A percentile compares a stretch with the other conserved stretches of the same genome.
phyloP scores from a whole-genome alignment of 1,140 invertebrate species.

The Orius insidiosus region DNA sequence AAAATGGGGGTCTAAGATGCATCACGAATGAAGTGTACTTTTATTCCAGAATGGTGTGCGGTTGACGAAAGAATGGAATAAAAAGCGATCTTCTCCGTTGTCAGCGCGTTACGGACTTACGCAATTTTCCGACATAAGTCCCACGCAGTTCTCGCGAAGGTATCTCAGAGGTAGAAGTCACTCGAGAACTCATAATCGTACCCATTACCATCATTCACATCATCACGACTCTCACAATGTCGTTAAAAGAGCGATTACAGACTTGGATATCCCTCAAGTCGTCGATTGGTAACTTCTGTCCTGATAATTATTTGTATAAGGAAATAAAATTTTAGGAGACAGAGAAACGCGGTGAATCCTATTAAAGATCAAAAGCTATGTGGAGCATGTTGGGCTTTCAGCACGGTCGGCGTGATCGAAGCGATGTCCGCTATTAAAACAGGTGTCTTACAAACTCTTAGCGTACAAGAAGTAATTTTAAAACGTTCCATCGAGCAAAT shows the following conservation, averaged over 20 bases:
- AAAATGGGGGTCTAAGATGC: no score
- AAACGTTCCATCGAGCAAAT: neutral
- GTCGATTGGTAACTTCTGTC: constrained; percentile 22
- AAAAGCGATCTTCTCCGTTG: neutral
- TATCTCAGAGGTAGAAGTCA: constrained; percentile 25
- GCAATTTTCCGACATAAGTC: constrained; percentile 52
- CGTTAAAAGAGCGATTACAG: constrained; percentile 9
- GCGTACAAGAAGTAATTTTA: constrained; percentile 48
- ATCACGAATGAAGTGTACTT: no score
- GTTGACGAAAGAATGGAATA: neutral
- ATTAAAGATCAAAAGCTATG: constrained; percentile 59
- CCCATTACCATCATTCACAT: constrained; percentile 19
- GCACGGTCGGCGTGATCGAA: constrained; percentile 56
- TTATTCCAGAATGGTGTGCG: no score
- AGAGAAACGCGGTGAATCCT: constrained; percentile 44
- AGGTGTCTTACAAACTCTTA: constrained; percentile 40
- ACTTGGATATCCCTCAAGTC: neutral
- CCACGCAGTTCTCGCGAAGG: constrained; percentile 43
- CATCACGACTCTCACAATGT: constrained; percentile 18
- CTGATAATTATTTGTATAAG: neutral
- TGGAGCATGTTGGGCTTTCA: constrained; percentile 79
- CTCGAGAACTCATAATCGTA: constrained; percentile 17
- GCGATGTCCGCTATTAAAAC: constrained; percentile 54
- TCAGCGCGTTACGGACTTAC: constrained; percentile 52
- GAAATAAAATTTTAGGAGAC: constrained; percentile 36